phyloP scores from a whole-genome alignment of 2,113 vertebrate genomes.

The Colaptes auratus region DNA sequence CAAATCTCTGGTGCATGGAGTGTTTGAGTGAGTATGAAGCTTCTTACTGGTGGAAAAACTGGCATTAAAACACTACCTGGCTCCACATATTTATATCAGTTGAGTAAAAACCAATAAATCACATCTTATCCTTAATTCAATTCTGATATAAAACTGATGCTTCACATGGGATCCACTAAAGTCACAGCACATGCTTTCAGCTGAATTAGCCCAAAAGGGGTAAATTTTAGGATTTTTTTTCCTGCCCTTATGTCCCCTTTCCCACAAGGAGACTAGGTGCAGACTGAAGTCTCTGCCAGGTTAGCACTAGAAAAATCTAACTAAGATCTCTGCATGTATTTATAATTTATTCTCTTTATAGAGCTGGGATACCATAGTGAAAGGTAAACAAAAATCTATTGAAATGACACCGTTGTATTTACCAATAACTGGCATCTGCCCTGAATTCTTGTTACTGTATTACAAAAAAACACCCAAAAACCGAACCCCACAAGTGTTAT shows the following conservation, averaged over 20 bases:
- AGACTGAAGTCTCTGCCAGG: neutral
- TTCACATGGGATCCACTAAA: neutral
- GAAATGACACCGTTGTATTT: neutral
- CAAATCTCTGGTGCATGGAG: slow-evolving; percentile 8
- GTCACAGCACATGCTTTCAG: neutral
- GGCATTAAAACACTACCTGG: neutral
- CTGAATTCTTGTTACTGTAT: neutral
- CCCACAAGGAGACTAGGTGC: neutral
- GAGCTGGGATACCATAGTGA: neutral
- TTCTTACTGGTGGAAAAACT: neutral
- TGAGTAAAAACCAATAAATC: neutral
- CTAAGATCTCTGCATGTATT: neutral
- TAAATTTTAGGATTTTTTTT: neutral
- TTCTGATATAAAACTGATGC: neutral
- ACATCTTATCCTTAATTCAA: neutral
- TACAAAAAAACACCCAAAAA: neutral
- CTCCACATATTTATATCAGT: neutral
- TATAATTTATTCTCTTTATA: neutral
- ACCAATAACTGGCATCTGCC: neutral
- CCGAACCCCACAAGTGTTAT: neutral
- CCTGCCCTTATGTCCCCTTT: neutral
- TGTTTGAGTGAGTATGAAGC: neutral
- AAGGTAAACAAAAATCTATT: neutral
- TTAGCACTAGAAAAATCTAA: neutral
- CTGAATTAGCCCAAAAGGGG: neutral